Evolutionary conservation across 64 coral and sea anemone genomes (phyloP), one percentile per base, ranked within the genome.

Genomic region (Stichodactyla mertensii): DNA sequence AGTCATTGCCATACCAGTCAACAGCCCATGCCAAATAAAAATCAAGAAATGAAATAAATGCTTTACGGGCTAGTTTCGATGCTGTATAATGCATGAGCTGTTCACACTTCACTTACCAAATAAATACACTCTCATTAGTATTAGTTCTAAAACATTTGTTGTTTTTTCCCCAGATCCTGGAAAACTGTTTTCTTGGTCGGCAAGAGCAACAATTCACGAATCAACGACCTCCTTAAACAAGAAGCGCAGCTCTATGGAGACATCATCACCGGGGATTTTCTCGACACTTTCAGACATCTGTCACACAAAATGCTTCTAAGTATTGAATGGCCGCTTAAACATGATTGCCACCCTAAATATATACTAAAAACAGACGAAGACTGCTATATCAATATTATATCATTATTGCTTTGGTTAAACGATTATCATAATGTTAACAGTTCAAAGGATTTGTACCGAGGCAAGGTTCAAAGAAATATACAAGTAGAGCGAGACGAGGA

Each of bases 321-420:
- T 28, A 57, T 92, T 13, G 61, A 51, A 55, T 92, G 90, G 90
- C 64, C 90, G 10, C 22, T 55, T 6, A 54, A 36, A 52, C 24
- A 45, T 45, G 36, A 92, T 77, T 92, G 90, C 51, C 78, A 18
- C n/a, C 52, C 90, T 9, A 92, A 83, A 61, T 92, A 92, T 59
- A 74, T 92, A 16, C 77, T 92, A 16, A 92, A 92, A 83, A 92
- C 90, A 5, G 90, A 92, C 36, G 90, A 92, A 52, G 90, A 92
- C 77, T 92, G 90, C 20, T 92, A 82, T 77, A 64, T 92, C 8
- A 92, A 92, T 52, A 66, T 92, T 4, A 56, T 92, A 57, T 87
- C 90, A n/a, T 52, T 92, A 8, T 22, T 92, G 54, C 36, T 82
- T 62, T 92, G 84, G 90, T 24, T 92, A 14, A 78, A 64, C 13